Conservation (phyloP, 2,888 invertebrate genomes). For the Ellobium chinense region DNA sequence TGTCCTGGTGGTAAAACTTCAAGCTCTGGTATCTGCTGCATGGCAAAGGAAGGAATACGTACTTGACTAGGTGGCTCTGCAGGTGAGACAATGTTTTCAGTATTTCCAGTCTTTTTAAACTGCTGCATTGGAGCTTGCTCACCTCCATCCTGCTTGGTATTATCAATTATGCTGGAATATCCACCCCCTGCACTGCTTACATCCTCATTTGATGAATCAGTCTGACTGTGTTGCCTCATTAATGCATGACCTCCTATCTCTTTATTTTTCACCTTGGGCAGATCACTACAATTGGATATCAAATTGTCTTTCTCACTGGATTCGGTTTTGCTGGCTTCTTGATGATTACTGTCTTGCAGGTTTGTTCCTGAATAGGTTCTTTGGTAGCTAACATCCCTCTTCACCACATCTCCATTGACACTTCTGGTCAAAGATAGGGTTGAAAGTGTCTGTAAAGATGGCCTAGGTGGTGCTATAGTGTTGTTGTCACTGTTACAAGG, state of each 20-base stretch:
- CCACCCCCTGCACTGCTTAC: not conserved
- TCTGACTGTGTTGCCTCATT: not conserved
- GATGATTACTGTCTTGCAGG: too few species aligned
- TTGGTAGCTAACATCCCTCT: too few species aligned
- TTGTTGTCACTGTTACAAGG: too few species aligned
- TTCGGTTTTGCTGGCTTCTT: too few species aligned
- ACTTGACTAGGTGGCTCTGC: not conserved
- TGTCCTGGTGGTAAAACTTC: not conserved
- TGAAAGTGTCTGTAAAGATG: too few species aligned
- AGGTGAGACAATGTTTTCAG: not conserved
- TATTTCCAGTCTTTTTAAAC: not conserved
- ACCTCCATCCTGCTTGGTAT: not conserved
- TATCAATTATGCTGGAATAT: not conserved
- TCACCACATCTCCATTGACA: too few species aligned
- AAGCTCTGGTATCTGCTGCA: too few species aligned
- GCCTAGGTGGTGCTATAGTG: too few species aligned
- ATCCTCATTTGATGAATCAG: too few species aligned
- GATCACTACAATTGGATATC: not conserved
- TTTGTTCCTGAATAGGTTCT: too few species aligned
- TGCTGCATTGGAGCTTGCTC: not conserved
- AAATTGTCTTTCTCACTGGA: not conserved
- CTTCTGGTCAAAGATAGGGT: too few species aligned
- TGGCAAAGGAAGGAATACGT: not conserved
- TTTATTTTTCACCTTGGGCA: conserved; percentile 11
- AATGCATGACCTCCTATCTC: not conserved